A percentile compares a stretch with the other conserved stretches of the same genome.
phyloP scores from a whole-genome alignment of 2,113 vertebrate genomes.

The Hippocampus mohnikei region DNA sequence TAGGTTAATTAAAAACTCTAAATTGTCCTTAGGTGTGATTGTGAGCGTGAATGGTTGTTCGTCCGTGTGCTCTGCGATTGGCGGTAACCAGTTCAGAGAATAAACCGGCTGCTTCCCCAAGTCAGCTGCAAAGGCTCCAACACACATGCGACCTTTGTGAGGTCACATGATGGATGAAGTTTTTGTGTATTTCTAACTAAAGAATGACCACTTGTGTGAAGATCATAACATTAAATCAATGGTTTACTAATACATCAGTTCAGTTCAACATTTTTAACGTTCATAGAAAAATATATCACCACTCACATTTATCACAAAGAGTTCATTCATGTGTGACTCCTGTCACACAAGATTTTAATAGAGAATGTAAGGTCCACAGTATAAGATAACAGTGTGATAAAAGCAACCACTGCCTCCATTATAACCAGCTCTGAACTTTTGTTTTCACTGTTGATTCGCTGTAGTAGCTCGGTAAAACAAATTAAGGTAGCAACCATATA shows the following conservation, averaged over 20 bases:
- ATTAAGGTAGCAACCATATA: constrained; percentile 61
- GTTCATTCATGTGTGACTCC: constrained; percentile 28
- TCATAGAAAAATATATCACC: background rate
- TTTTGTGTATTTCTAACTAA: background rate
- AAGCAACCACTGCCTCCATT: constrained; percentile 54
- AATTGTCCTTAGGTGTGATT: too few species aligned
- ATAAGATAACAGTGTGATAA: constrained; percentile 68
- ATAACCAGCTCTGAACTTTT: constrained; percentile 4
- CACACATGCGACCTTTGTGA: too few species aligned
- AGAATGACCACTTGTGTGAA: background rate
- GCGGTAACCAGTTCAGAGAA: too few species aligned
- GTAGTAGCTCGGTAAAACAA: constrained; percentile 53
- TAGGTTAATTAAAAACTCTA: too few species aligned
- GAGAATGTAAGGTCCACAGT: constrained; percentile 72
- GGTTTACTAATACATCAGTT: background rate
- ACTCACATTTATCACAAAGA: background rate
- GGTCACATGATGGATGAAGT: too few species aligned
- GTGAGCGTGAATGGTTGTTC: too few species aligned
- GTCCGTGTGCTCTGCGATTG: too few species aligned
- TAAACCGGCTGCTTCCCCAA: too few species aligned
- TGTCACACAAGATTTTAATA: constrained; percentile 65
- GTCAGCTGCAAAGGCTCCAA: too few species aligned
- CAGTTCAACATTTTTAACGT: background rate
- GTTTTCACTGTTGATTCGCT: accelerated
- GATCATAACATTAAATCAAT: background rate